Evolutionary conservation across 2,113 vertebrate genomes (phyloP).

Genomic region (Anoplopoma fimbria): DNA sequence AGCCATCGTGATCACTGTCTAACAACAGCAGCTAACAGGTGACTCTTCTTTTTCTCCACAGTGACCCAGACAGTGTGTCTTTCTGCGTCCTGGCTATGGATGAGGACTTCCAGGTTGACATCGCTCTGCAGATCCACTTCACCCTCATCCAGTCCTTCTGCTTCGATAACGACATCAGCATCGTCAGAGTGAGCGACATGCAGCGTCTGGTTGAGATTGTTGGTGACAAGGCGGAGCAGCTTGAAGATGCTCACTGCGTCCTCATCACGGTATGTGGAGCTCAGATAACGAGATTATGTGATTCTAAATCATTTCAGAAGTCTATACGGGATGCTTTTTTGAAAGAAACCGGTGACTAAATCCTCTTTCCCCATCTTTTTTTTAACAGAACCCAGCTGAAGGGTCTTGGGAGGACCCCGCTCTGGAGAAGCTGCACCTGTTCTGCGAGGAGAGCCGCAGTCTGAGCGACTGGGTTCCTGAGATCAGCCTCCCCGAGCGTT

Average conservation of each 20-base stretch:
- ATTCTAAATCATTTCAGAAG: neutral
- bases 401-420: conserved; percentile 85
- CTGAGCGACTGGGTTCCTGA: conserved; percentile 87
- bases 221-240: conserved; percentile 72
- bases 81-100: conserved; percentile 82
- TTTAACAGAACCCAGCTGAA: conserved; percentile 79
- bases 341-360: conserved; percentile 1
- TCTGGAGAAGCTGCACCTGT: conserved; percentile 86
- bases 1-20: fast-evolving
- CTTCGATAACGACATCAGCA: conserved; percentile 87
- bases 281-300: fast-evolving
- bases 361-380: neutral
- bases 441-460: conserved; percentile 84
- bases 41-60: conserved; percentile 49
- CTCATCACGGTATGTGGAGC: conserved; percentile 83
- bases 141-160: conserved; percentile 88
- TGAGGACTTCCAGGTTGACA: conserved; percentile 76
- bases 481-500: conserved; percentile 83
- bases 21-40: conserved; percentile 20
- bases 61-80: conserved; percentile 83
- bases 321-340: neutral
- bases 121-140: conserved; percentile 87
- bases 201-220: conserved; percentile 80
- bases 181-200: conserved; percentile 83
- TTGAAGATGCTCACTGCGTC: conserved; percentile 84